These are phyloP conservation scores for Emberiza fucata DNA, from an alignment of 2,113 vertebrate genomes.

Conservation along the genomic window DNA sequence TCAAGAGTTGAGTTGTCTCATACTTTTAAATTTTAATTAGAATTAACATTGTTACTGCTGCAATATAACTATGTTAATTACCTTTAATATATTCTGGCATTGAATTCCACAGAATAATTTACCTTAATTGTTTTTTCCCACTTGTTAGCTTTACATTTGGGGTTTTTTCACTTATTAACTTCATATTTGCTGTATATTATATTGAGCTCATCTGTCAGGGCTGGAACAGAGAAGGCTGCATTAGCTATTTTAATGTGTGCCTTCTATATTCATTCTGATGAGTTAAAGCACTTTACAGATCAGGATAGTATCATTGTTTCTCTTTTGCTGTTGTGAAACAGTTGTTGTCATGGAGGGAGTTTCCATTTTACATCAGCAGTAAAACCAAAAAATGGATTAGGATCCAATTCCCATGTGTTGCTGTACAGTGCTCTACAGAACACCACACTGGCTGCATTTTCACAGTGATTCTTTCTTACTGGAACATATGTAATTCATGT, in stretches of 20 bases:
- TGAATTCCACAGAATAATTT: neutral
- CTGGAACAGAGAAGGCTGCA: neutral
- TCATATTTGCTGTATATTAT: neutral
- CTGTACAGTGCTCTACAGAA: neutral
- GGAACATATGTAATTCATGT: neutral
- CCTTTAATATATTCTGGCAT: neutral
- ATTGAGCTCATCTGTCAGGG: neutral
- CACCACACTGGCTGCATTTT: neutral
- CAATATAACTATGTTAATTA: neutral
- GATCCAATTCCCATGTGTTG: neutral
- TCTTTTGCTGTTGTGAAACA: neutral
- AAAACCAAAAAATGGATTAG: neutral
- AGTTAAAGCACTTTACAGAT: neutral
- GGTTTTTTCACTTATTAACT: neutral
- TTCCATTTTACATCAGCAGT: neutral
- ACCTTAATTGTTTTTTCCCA: neutral
- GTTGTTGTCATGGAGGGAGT: neutral
- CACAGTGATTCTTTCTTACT: neutral
- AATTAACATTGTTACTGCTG: neutral
- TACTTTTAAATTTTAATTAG: neutral
- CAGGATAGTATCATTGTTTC: neutral
- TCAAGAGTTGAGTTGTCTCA: neutral
- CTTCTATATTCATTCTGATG: neutral
- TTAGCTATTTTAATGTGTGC: neutral
- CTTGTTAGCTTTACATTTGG: neutral